Base-by-base conservation (phyloP, 23 tunicate genomes). In the Halocynthia roretzi region DNA sequence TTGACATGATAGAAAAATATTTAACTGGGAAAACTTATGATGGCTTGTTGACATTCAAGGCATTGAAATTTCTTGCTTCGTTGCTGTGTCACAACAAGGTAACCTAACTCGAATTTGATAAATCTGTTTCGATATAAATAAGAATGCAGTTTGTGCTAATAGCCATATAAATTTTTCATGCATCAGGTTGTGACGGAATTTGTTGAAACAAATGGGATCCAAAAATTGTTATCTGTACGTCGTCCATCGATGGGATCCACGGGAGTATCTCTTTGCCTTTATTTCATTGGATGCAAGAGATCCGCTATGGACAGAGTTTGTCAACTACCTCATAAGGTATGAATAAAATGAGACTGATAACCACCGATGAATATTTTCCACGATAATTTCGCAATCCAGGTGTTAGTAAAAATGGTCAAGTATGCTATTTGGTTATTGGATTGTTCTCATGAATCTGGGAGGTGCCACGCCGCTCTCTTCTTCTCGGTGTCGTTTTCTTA, bases 221-320 rank as follows among this genome's bases (percentile, higher is more conserved):
- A 87, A 48, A 67, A 81, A 8, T 70, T 93, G 64, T 67, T 87
- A 70, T 71, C 82, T 10, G 88, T 93, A 7, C 76, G 75, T 50
- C 56, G 89, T 5, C 86, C 89, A 11, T 93, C 98, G 5, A 67
- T 87, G 61, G 94, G 93, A 48, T 87, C 94, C 6, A 81, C 89
- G 4, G 98, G 89, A 9, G 98, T 87, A 19, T 83, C 98, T 1
- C 56, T 93, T 7, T 87, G 94, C 49, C 64, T 93, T 19, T 93
- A 93, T 52, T 87, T 87, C 76, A 71, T 93, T 18, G 98, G 94
- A 6, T 87, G 80, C 65, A 87, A 93, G 70, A 77, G 61, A 23
- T 94, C 87, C 67, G 98, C 88, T 9, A 93, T 93, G 98, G 98
- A 87, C 21, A 77, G 85, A 14, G 78, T 87, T 49, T 86, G 87